A percentile compares a stretch with the other conserved stretches of the same genome.
These are phyloP conservation scores for Ephestia elutella DNA, from an alignment of 1,140 invertebrate genomes.

Conservation along the genomic window DNA sequence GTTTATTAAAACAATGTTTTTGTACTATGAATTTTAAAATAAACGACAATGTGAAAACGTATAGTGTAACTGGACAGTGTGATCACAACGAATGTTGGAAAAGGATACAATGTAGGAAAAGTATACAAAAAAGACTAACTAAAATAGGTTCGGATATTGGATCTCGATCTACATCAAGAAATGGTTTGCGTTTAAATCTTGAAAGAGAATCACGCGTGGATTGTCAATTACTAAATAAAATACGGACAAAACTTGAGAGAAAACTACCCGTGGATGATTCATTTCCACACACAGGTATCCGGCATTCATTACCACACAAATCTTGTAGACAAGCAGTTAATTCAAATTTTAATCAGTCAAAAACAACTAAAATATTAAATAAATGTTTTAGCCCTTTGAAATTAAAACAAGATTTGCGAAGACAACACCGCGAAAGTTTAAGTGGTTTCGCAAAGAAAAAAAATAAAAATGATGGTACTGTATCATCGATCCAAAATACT, in stretches of 20 bases:
- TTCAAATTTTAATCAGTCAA: too few relatives aligned
- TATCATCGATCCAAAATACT: too few relatives aligned
- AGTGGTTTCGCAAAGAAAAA: too few relatives aligned
- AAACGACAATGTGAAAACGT: conserved; percentile 17
- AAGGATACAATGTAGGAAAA: too few relatives aligned
- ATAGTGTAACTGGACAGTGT: conserved; percentile 29
- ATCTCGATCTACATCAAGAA: too few relatives aligned
- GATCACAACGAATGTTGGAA: conserved; percentile 26
- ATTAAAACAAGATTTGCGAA: too few relatives aligned
- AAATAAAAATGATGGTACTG: too few relatives aligned
- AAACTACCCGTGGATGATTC: not conserved
- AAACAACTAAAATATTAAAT: not conserved
- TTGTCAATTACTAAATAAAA: not conserved
- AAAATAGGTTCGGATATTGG: too few relatives aligned
- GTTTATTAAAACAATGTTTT: conserved; percentile 27
- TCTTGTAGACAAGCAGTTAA: conserved; percentile 11
- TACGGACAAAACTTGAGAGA: not conserved
- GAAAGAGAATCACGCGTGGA: too few relatives aligned
- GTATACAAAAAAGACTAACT: too few relatives aligned
- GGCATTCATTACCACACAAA: not conserved
- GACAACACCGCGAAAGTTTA: too few relatives aligned
- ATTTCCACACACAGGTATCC: not conserved
- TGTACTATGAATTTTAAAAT: conserved; percentile 30
- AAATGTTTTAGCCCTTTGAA: not conserved
- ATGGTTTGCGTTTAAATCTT: too few relatives aligned